Percentiles rank a stretch among this genome's conserved stretches.
phyloP scores from a whole-genome alignment of 2,888 invertebrate species.

The Drosophila prolongata region DNA sequence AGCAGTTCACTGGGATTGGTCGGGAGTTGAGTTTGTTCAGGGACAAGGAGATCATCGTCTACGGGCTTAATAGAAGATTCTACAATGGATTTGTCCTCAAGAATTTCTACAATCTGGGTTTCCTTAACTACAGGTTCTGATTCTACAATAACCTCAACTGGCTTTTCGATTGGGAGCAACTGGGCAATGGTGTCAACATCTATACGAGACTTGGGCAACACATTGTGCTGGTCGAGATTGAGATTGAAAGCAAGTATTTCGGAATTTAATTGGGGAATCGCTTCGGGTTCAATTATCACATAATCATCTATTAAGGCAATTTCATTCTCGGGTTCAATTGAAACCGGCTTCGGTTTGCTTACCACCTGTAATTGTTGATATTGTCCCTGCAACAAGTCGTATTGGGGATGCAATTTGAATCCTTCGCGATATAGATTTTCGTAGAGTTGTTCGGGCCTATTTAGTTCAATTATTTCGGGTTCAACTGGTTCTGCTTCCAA shows the following conservation, averaged over 20 bases:
- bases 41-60: slow-evolving; percentile 1
- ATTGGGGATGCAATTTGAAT: slow-evolving; percentile 20
- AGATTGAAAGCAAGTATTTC: slow-evolving; percentile 68
- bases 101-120: slow-evolving; percentile 10
- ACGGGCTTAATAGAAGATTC: slow-evolving; percentile 10
- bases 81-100: slow-evolving; percentile 1
- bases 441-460: slow-evolving; percentile 11
- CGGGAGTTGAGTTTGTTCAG: slow-evolving; percentile 3
- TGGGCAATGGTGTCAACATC: slow-evolving; percentile 87
- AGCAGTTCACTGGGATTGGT: slow-evolving; percentile 44
- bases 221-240: slow-evolving; percentile 57
- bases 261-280: slow-evolving; percentile 61
- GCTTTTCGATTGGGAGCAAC: slow-evolving; percentile 72
- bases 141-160: slow-evolving; percentile 14
- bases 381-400: slow-evolving; percentile 23
- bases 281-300: slow-evolving; percentile 75
- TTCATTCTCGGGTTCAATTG: slow-evolving; percentile 12
- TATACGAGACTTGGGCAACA: slow-evolving; percentile 33
- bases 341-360: slow-evolving; percentile 1
- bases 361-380: slow-evolving; percentile 31
- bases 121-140: slow-evolving; percentile 12
- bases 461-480: slow-evolving; percentile 7
- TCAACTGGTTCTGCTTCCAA: slow-evolving; percentile 9
- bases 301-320: slow-evolving; percentile 62
- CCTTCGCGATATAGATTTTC: slow-evolving; percentile 23